A percentile compares a stretch with the other conserved stretches of the same genome.
phyloP scores from a whole-genome alignment of 2,113 vertebrate species.

The Brachirus orientalis region DNA sequence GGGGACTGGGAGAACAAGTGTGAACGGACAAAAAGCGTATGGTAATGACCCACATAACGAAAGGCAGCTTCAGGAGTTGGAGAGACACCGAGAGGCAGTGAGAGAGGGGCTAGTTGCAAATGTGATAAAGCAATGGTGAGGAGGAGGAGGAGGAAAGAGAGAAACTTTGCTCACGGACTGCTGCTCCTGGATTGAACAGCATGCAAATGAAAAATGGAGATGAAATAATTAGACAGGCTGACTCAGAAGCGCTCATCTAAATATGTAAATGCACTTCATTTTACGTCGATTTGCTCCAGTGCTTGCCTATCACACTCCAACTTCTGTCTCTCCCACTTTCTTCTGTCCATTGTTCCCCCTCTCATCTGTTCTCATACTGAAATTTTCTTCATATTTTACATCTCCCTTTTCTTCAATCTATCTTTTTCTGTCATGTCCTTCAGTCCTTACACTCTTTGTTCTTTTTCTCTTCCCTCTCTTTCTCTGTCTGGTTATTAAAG shows the following conservation, averaged over 20 bases:
- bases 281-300: constrained; percentile 84
- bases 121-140: constrained; percentile 60
- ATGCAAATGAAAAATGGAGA: constrained; percentile 80
- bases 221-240: constrained; percentile 85
- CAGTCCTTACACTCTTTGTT: constrained; percentile 5
- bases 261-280: constrained; percentile 87
- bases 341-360: constrained; percentile 47
- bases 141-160: constrained; percentile 25
- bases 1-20: constrained; percentile 67
- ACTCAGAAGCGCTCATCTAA: constrained; percentile 82
- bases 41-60: constrained; percentile 75
- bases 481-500: constrained; percentile 46
- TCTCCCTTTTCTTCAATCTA: background rate
- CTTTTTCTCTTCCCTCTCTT: constrained; percentile 21
- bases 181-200: constrained; percentile 64
- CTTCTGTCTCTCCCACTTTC: constrained; percentile 40
- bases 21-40: constrained; percentile 66
- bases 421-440: constrained; percentile 23
- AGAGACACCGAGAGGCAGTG: constrained; percentile 34
- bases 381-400: constrained; percentile 42
- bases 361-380: constrained; percentile 44
- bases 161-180: constrained; percentile 72
- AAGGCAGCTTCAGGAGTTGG: constrained; percentile 52
- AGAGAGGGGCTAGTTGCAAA: constrained; percentile 40
- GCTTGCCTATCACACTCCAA: constrained; percentile 66